Base-by-base conservation (phyloP, 2,888 invertebrate species). In the Clunio marinus region DNA sequence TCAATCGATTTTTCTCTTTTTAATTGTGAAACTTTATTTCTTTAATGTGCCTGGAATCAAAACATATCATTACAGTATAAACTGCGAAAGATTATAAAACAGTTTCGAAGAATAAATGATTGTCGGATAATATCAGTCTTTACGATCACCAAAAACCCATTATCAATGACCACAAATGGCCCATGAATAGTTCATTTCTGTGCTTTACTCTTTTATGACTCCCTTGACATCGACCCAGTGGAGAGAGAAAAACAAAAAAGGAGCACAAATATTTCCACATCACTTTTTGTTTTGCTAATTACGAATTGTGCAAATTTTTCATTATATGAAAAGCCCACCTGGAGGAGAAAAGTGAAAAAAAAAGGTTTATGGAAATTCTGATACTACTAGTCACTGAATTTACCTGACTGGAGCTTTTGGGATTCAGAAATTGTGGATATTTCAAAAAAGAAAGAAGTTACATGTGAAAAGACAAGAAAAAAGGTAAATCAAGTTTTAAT, bases 21-120 rank as follows among this genome's bases (percentile, higher is more conserved):
- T n/a, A 41, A n/a, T 41, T 41, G 41, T 41, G 41, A 41, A 41
- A 41, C 41, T 41, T 41, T 41, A n/a, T 15, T 15, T 41, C 41
- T 41, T 41, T 41, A 41, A 41, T 41, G 41, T 41, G 41, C 41
- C 41, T 41, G 41, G 41, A 41, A 41, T 41, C 41, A 41, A 41
- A 41, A 41, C 41, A 41, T 41, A 41, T 41, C 41, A 41, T 41
- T 41, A n/a, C 15, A 41, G 15, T 15, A 41, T 2, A 41, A 41
- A 41, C 41, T 41, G n/a, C 2, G 10, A 15, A n/a, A n/a, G 41
- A 41, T 41, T 41, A 41, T 10, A 13, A 41, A 41, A 41, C n/a
- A n/a, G 10, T 41, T n/a, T 41, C 41, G 15, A n/a, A 41, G 15
- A 41, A 41, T 3, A 32, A 32, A 32, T 7, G 32, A 32, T 32